These are phyloP conservation scores for Arvicanthis niloticus DNA, from an alignment of 2,113 vertebrate species.

Conservation along the genomic window DNA sequence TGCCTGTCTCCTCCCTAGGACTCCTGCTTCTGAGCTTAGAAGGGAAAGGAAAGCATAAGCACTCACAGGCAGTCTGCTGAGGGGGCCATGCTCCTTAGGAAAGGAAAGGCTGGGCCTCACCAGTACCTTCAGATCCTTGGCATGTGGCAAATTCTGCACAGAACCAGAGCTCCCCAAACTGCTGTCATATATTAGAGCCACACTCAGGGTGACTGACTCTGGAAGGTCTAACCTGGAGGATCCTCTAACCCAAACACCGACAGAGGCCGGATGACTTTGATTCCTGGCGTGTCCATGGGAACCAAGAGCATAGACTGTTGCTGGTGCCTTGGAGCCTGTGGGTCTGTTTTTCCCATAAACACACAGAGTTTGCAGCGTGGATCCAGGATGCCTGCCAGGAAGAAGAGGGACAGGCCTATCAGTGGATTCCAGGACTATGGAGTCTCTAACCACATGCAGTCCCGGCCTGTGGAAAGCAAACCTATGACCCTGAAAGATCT, in stretches of 20 bases:
- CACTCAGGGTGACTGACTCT: rapidly evolving
- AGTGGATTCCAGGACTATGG: neutral
- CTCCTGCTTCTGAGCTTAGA: neutral
- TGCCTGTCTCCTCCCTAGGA: neutral
- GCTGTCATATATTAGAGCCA: neutral
- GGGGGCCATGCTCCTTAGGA: neutral
- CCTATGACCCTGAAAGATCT: neutral
- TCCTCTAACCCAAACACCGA: constrained; percentile 79
- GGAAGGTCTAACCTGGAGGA: constrained; percentile 53
- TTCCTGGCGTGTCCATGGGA: constrained; percentile 83
- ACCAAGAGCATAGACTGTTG: constrained; percentile 84
- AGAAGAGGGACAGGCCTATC: neutral
- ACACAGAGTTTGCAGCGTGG: constrained; percentile 83
- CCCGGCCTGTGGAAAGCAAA: neutral
- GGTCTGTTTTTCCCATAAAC: constrained; percentile 86
- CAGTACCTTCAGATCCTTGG: neutral
- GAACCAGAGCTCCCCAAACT: neutral
- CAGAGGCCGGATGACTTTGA: constrained; percentile 75
- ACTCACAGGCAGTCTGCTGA: neutral
- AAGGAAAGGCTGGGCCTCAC: neutral
- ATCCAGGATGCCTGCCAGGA: constrained; percentile 80
- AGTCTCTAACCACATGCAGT: neutral
- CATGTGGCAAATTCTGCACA: neutral
- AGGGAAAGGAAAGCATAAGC: neutral
- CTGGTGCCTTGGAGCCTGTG: constrained; percentile 74